Evolutionary conservation across 2,113 vertebrate genomes (phyloP).

Genomic region (Microtus montanus): DNA sequence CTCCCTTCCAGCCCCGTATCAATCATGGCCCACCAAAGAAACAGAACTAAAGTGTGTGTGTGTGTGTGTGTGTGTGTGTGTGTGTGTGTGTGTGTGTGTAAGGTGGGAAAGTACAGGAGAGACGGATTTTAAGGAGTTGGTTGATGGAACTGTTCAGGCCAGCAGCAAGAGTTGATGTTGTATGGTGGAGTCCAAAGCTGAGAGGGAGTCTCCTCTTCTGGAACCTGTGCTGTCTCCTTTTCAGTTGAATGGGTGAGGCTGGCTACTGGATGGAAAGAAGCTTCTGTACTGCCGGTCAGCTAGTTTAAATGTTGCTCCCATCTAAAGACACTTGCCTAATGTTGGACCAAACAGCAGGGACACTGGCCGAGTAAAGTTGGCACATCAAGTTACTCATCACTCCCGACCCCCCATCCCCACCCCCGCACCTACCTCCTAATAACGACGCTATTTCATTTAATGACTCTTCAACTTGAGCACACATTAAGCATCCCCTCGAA

Average conservation of each 20-base stretch:
- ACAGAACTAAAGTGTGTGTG: not conserved
- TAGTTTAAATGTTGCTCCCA: not conserved
- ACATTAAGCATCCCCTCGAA: not conserved
- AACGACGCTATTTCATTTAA: not conserved
- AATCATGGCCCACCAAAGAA: not conserved
- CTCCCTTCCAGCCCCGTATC: not conserved
- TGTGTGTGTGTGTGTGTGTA: not conserved
- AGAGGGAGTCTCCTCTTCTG: not conserved
- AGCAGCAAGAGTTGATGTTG: not conserved
- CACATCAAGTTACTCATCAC: not conserved
- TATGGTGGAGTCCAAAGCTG: not conserved
- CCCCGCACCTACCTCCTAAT: not conserved
- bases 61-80: not conserved
- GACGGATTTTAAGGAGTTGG: conserved; percentile 6
- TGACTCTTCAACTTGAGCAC: not conserved
- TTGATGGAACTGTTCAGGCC: not conserved
- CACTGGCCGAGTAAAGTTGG: not conserved
- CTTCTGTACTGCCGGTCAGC: not conserved
- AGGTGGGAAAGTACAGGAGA: not conserved
- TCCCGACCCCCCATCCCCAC: too few relatives aligned
- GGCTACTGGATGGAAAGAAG: not conserved
- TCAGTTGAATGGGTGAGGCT: not conserved
- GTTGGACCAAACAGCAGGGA: not conserved
- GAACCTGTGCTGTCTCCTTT: not conserved
- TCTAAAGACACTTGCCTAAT: not conserved